Conservation (phyloP, 2,797 vertebrate species). For the Epinephelus awoara region DNA sequence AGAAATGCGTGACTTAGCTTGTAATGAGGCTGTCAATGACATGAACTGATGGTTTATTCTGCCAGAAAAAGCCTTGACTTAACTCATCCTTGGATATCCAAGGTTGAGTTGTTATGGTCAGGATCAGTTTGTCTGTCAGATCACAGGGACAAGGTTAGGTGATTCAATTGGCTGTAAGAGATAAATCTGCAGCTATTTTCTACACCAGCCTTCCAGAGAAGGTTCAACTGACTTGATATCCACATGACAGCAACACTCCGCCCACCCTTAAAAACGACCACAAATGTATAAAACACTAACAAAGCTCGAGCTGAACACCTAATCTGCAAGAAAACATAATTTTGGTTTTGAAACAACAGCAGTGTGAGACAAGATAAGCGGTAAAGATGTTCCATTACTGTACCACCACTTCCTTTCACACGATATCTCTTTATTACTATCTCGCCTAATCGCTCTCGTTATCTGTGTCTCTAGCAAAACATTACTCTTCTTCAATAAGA, state of each 20-base stretch:
- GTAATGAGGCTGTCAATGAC: background rate
- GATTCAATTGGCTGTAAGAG: constrained; percentile 42
- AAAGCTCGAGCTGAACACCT: constrained; percentile 2
- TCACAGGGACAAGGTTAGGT: constrained; percentile 56
- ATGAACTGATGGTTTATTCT: constrained; percentile 19
- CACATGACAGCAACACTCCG: constrained; percentile 1
- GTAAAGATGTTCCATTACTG: constrained; percentile 10
- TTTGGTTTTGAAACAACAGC: background rate
- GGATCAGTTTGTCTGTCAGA: constrained; percentile 41
- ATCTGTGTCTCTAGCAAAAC: constrained; percentile 9
- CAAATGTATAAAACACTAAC: constrained; percentile 22
- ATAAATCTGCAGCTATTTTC: constrained; percentile 36
- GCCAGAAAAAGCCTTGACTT: background rate
- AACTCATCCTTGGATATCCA: constrained; percentile 42
- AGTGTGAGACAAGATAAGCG: background rate
- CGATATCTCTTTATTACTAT: background rate
- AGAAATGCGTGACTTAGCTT: background rate
- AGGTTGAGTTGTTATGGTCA: constrained; percentile 46
- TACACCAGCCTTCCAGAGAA: constrained; percentile 35
- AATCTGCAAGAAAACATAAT: constrained; percentile 11
- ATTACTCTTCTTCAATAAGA: background rate
- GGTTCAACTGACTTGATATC: constrained; percentile 39
- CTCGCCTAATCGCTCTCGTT: background rate
- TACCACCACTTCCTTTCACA: constrained; percentile 1
- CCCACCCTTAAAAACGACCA: background rate